These are phyloP conservation scores for Theristicus caerulescens DNA, from an alignment of 2,113 vertebrate species.

Conservation along the genomic window DNA sequence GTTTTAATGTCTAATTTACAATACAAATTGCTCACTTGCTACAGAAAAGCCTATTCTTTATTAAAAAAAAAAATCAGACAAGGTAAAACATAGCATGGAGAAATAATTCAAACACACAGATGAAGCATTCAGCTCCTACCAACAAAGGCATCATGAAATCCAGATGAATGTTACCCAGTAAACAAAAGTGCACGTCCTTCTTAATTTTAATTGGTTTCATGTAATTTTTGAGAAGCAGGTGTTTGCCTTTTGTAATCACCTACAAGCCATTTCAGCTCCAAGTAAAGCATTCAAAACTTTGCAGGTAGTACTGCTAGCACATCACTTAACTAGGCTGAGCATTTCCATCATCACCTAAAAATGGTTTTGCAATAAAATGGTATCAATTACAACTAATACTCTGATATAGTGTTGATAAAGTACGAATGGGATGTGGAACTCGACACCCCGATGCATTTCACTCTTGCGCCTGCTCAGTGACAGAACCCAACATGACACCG, in stretches of 20 bases:
- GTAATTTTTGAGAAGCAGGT: neutral
- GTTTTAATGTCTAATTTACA: neutral
- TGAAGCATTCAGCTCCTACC: neutral
- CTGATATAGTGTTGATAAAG: slow-evolving; percentile 32
- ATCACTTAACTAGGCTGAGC: neutral
- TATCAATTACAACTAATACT: slow-evolving; percentile 28
- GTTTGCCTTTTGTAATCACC: neutral
- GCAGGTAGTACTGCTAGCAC: neutral
- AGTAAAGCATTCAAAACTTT: neutral
- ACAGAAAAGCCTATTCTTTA: neutral
- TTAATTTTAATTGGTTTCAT: neutral
- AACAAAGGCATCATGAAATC: neutral
- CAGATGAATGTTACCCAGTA: neutral
- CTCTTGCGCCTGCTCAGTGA: slow-evolving; percentile 45
- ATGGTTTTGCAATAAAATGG: neutral
- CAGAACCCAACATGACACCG: slow-evolving; percentile 26
- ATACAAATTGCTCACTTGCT: neutral
- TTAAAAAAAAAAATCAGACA: neutral
- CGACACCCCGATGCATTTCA: slow-evolving; percentile 46
- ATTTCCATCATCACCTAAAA: neutral
- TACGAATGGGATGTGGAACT: neutral
- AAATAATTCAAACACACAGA: neutral
- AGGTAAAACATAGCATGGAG: neutral
- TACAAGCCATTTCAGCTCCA: neutral
- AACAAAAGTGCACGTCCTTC: neutral